Conservation (phyloP, 1,140 invertebrate genomes). For the Coenobita brevimanus region DNA sequence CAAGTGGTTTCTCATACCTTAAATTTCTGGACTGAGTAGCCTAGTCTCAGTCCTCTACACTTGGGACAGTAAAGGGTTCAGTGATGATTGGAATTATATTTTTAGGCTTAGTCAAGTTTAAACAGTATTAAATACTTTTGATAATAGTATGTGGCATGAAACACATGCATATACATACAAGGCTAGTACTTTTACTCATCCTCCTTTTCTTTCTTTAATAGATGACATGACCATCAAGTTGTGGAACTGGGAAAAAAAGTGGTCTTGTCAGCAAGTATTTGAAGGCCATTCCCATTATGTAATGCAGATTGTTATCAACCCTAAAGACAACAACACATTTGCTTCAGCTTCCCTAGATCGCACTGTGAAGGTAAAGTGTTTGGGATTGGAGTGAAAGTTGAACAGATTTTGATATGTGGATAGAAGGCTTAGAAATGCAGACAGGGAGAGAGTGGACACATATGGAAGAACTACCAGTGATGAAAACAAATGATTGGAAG, state of each 20-base stretch:
- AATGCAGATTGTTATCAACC: constrained; percentile 99
- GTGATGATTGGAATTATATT: too few species aligned
- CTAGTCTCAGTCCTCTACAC: too few species aligned
- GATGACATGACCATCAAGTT: constrained; percentile 99
- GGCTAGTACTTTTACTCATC: not conserved
- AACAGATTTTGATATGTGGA: too few species aligned
- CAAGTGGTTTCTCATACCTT: too few species aligned
- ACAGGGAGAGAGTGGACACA: too few species aligned
- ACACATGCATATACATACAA: not conserved
- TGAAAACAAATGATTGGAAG: too few species aligned
- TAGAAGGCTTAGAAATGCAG: too few species aligned
- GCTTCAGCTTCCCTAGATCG: constrained; percentile 98
- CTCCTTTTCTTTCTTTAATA: constrained; percentile 73
- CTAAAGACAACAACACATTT: constrained; percentile 99
- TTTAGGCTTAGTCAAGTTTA: too few species aligned
- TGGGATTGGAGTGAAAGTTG: constrained; percentile 43
- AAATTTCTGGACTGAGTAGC: too few species aligned
- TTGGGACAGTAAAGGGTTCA: too few species aligned
- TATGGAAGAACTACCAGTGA: too few species aligned
- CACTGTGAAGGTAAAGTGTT: constrained; percentile 88
- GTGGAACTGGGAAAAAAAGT: constrained; percentile 99
- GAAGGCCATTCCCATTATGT: constrained; percentile 99
- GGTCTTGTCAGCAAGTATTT: constrained; percentile 97
- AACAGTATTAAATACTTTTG: too few species aligned
- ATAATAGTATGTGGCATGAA: not conserved